Base-by-base conservation (phyloP, 2,797 vertebrate species). In the Calcarius lapponicus region DNA sequence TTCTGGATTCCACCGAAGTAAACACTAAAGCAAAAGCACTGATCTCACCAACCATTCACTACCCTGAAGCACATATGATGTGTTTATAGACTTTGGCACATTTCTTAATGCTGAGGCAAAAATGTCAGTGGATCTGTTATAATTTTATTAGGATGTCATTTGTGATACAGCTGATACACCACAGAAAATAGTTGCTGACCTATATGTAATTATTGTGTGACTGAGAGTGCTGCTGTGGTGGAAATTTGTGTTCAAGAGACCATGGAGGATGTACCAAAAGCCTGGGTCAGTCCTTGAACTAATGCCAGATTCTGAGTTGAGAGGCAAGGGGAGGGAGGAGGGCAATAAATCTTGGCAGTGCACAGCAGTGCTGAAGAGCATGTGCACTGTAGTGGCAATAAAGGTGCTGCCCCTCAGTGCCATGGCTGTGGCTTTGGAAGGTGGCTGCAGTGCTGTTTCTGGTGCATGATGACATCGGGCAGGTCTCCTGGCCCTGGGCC, bases 21-120 rank as follows among this genome's bases (percentile, higher is more conserved):
- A 72, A 61, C 43, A 40, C 78, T 93, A 92, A 96, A 90, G 86
- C 66, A 85, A 45, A 94, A 40, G 70, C 75, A 90, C 26, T 86
- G 67, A n/a, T 88, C 57, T 67, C 80, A 86, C 69, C 36, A 36
- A 36, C 50, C 16, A 10, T 86, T 93, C 76, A 61, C 62, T 75
- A 61, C 36, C 60, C 36, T 73, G 58, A 94, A 91, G 79, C 10
- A 0, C 82, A 54, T 73, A 38, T 81, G 66, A 90, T 76, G 72
- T 21, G 17, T 50, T 82, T 48, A 42, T 86, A 94, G 96, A 80
- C 62, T 88, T 89, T 20, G 34, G 84, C 89, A 81, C 21, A 29
- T 62, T 91, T 94, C 79, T 95, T 92, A 96, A 96, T 50, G 26
- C 88, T 95, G 93, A 95, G 61, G 82, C 53, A 92, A 96, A 97